Evolutionary conservation across 2,888 invertebrate species (phyloP), one percentile per base, ranked within the genome.

Genomic region (Trachelus iudaicus): DNA sequence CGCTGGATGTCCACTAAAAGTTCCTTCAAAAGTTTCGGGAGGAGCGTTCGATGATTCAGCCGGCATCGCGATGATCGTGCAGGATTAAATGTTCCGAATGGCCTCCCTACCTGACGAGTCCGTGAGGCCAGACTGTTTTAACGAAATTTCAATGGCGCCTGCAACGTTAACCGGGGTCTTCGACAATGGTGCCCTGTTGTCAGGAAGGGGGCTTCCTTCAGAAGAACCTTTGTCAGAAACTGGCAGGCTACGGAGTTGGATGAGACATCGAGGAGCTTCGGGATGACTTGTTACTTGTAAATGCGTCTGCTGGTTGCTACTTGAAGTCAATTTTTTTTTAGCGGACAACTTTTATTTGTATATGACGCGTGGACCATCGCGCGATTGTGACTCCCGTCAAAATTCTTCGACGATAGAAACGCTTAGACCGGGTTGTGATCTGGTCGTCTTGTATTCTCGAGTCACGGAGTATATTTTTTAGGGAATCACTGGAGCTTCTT

Each of bases 141-240:
- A 86, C 84, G 85, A 85, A 85, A 85, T 80, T 77, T 87, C 83
- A 87, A 88, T 88, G 87, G 87, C 87, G 87, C 86, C 87, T 81
- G 40, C 76, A 79, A 73, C 68, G 77, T 37, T 68, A 77, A 73
- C 78, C 79, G 75, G 69, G 76, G 80, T 76, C n/a, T 69, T 78
- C 73, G 75, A 90, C 90, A 90, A 90, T 89, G 85, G 87, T 84
- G 82, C 83, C 86, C 85, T 85, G 89, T 89, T 89, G 89, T 88
- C 85, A 85, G 85, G 81, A 86, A 83, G 82, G 84, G 84, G 81
- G 84, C 83, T 88, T 86, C 84, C 85, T 85, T 86, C 81, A 77
- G 83, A 75, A 80, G 82, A 83, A 83, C 85, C 87, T 86, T 85
- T 85, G 86, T 86, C 84, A 84, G 73, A 56, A 56, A 56, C 56